These are phyloP conservation scores for Eilema sororculum DNA, from an alignment of 2,888 invertebrate genomes.

Conservation along the genomic window DNA sequence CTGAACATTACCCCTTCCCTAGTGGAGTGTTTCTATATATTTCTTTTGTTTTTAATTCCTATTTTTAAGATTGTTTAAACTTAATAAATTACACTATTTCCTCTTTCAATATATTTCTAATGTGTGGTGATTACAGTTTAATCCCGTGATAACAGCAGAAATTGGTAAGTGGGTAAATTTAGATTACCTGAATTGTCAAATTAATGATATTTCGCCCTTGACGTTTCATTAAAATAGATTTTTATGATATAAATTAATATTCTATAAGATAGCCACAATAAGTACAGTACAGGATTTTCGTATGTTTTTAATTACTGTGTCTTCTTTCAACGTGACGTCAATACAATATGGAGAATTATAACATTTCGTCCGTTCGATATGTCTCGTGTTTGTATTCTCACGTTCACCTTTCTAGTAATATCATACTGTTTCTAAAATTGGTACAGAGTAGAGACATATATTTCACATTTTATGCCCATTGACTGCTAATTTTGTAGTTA, in stretches of 20 bases:
- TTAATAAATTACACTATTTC: conserved; percentile 29
- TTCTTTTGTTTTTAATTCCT: conserved; percentile 56
- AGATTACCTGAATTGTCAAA: conserved; percentile 55
- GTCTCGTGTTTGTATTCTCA: conserved; percentile 30
- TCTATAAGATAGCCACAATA: conserved; percentile 3
- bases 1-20: conserved; percentile 49
- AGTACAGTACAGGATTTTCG: conserved; percentile 9
- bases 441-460: neutral
- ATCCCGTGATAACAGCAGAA: conserved; percentile 44
- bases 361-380: conserved; percentile 30
- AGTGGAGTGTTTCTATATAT: conserved; percentile 54
- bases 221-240: conserved; percentile 55
- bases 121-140: conserved; percentile 39
- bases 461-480: neutral
- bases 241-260: conserved; percentile 27
- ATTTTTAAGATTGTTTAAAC: conserved; percentile 35
- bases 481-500: neutral
- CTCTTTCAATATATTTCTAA: conserved; percentile 36
- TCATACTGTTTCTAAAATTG: neutral
- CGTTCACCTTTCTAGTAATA: conserved; percentile 24
- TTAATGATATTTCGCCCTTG: conserved; percentile 68
- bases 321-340: conserved; percentile 53
- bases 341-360: conserved; percentile 55
- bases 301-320: conserved; percentile 27
- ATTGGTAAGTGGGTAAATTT: conserved; percentile 61